phyloP scores from a whole-genome alignment of 2,797 vertebrate species.

The Fringilla coelebs region DNA sequence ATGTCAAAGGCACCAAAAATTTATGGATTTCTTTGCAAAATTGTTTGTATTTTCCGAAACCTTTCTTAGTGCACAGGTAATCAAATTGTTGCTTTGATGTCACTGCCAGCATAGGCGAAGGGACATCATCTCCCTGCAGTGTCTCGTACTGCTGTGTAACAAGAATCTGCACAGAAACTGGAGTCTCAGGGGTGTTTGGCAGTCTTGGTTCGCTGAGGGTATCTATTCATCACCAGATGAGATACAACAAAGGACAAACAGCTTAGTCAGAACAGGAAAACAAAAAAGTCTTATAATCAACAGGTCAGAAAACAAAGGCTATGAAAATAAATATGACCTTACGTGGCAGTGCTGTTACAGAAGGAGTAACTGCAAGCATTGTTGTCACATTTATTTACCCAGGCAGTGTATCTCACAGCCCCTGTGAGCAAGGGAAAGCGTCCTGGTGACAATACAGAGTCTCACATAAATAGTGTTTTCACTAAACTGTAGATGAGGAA shows the following conservation, averaged over 20 bases:
- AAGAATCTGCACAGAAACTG: not conserved
- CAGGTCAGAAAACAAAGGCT: conserved; percentile 50
- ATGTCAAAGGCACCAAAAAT: not conserved
- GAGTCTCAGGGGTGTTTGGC: not conserved
- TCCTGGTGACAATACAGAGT: not conserved
- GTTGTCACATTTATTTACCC: conserved; percentile 45
- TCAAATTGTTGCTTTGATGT: not conserved
- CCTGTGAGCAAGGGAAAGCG: not conserved
- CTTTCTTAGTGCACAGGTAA: not conserved
- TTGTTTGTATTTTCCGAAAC: not conserved
- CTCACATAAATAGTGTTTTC: not conserved
- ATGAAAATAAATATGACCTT: conserved; percentile 55
- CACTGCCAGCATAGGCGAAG: not conserved
- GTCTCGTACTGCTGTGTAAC: not conserved
- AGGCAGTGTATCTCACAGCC: not conserved
- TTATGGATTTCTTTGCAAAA: not conserved
- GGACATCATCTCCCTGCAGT: not conserved
- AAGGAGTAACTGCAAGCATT: conserved; percentile 17
- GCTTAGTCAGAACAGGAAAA: conserved; percentile 51
- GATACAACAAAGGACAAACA: conserved; percentile 45
- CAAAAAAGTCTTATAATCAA: conserved; percentile 48
- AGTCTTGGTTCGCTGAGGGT: not conserved
- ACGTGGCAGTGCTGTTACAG: not conserved
- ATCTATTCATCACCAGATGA: conserved; percentile 40
- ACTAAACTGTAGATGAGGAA: not conserved